Evolutionary conservation across 1,140 invertebrate species (phyloP), one percentile per base, ranked within the genome.

Genomic region (Lutraria rhynchaena): DNA sequence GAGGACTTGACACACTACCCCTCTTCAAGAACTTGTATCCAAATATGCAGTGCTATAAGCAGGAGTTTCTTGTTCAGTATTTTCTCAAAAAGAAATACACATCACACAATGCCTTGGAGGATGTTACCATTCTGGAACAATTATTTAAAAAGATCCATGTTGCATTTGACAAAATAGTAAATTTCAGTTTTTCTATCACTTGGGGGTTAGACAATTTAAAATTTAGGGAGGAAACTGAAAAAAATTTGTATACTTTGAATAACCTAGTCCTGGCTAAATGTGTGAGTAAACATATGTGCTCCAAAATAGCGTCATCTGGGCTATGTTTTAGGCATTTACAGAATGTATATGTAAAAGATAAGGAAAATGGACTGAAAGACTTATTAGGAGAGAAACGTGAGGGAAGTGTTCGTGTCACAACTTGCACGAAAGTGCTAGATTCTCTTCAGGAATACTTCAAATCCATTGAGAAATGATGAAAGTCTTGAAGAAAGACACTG

Each of bases 61-160:
- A 69, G 51, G 65, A 69, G 51, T 15, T 17, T 69, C 37, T 49
- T 3, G 15, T 69, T 19, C 7, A 15, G 1, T 1, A 69, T 2
- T 19, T 27, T 51, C 35, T 69, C 1, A 27, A 31, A 7, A 24
- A 49, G 51, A 51, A 19, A 13, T 69, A 69, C 27, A 27, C 13
- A 29, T 41, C 65, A 11, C 65, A 69, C 27, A 69, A 69, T 69
- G 65, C 65, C 11, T 0, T 69, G 19, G 60, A 15, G 2, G 60
- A 63, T 22, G 60, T 63, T 7, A 63, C 13, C 13, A 63, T 33
- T 41, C 37, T 63, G 19, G 2, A 63, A 44, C 15, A 22, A 4
- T 22, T 63, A 24, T 13, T 63, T 9, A 44, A 0, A 22, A n/a
- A 22, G 0, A n/a, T n/a, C 5, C 19, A 44, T n/a, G 24, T 41